Conservation (phyloP, 2,888 invertebrate species). For the Drosophila stalkeri region DNA sequence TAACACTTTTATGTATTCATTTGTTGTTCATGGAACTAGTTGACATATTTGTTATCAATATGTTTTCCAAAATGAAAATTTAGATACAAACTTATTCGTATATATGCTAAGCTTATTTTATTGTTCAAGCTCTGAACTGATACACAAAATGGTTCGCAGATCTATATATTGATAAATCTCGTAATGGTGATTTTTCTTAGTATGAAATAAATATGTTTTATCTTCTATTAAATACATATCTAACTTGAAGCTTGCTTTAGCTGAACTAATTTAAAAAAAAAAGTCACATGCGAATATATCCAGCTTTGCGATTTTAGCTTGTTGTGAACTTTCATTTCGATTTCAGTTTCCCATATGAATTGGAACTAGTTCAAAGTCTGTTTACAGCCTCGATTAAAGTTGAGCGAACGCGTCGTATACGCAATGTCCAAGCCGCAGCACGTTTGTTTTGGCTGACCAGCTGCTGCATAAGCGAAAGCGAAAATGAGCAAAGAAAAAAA, state of each 20-base stretch:
- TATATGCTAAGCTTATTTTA: too few species aligned
- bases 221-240: too few species aligned
- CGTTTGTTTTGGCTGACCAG: slow-evolving; percentile 19
- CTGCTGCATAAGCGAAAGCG: slow-evolving; percentile 11
- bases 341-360: neutral
- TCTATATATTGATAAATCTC: too few species aligned
- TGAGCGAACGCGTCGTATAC: slow-evolving; percentile 30
- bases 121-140: neutral
- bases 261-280: neutral
- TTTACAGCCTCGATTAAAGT: neutral
- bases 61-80: too few species aligned
- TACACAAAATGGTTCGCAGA: neutral
- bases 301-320: too few species aligned
- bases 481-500: neutral
- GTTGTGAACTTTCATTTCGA: neutral
- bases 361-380: neutral
- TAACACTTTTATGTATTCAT: too few species aligned
- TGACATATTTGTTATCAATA: neutral
- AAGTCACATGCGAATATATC: neutral
- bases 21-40: neutral
- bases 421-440: slow-evolving; percentile 23
- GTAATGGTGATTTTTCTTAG: too few species aligned
- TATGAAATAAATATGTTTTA: too few species aligned
- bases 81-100: too few species aligned
- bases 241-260: neutral